Base-by-base conservation (phyloP, 2,113 vertebrate genomes). In the Zosterops hypoxanthus region DNA sequence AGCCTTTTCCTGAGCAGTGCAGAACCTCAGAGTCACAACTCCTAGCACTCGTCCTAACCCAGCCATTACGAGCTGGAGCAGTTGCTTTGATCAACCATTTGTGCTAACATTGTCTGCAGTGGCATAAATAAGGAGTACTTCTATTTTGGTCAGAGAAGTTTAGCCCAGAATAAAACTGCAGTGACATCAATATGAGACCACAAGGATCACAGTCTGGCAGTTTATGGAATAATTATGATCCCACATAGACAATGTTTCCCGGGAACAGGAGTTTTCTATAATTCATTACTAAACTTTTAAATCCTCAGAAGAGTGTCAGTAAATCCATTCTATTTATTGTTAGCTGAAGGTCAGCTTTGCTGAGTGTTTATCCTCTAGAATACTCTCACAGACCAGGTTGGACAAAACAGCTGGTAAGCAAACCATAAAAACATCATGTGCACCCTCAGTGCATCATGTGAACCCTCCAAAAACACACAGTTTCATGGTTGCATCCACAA, bases 31-130 rank as follows among this genome's bases (percentile, higher is more conserved):
- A 73, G 28, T 23, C 8, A 11, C 46, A 66, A 46, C 8, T 93
- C 39, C 23, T 26, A 39, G 46, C 0, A 0, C 8, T 9, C 0
- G 0, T 73, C 55, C 46, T 57, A 61, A n/a, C 34, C 17, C 49
- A 82, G 26, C 2, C 36, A 44, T 50, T 64, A 39, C 7, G 68
- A 90, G 66, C 3, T 64, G 36, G 21, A 80, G 50, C 28, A 41
- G 42, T 55, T 83, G 57, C 64, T 94, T 95, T 95, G 76, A 69
- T 91, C 46, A 81, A 29, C 12, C 23, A 46, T 65, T 95, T 88
- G 24, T 64, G 53, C 22, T 77, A 73, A 65, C 21, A 10, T 41
- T 76, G 63, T 70, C 72, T 69, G 28, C 39, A 88, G 46, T 42
- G 55, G 46, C 33, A 72, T 61, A 82, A 96, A 61, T 46, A 87